A percentile compares a stretch with the other conserved stretches of the same genome.
phyloP scores from a whole-genome alignment of 2,888 invertebrate species.

The Ferdinandea cuprea region DNA sequence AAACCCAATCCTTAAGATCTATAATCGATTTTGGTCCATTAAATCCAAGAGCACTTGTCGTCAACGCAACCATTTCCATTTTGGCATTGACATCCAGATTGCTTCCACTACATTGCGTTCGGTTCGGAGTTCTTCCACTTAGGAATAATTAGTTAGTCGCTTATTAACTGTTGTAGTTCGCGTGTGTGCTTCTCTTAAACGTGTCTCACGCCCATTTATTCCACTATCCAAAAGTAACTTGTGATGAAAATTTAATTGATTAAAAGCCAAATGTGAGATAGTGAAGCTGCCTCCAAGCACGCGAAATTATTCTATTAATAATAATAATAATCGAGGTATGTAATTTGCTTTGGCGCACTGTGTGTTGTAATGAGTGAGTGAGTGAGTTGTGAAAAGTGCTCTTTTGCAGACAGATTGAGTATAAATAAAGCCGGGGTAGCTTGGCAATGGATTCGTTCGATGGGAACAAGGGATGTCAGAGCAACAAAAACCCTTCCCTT shows the following conservation, averaged over 20 bases:
- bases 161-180: constrained; percentile 35
- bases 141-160: constrained; percentile 37
- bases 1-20: constrained; percentile 1
- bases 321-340: constrained; percentile 55
- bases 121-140: constrained; percentile 59
- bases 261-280: constrained; percentile 14
- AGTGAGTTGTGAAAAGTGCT: neutral
- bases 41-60: constrained; percentile 9
- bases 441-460: neutral
- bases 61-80: constrained; percentile 23
- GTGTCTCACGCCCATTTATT: constrained; percentile 4
- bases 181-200: constrained; percentile 15
- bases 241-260: neutral
- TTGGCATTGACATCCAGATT: constrained; percentile 24
- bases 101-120: constrained; percentile 6
- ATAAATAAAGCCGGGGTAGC: neutral
- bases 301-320: constrained; percentile 44
- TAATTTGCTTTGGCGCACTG: constrained; percentile 23
- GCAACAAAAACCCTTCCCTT: neutral
- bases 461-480: constrained; percentile 1
- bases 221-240: neutral
- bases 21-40: constrained; percentile 29
- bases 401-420: no score
- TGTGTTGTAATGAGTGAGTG: constrained; percentile 8
- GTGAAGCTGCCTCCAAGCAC: neutral